Evolutionary conservation across 2,888 invertebrate species (phyloP).

Genomic region (Brachyopa scutellaris): DNA sequence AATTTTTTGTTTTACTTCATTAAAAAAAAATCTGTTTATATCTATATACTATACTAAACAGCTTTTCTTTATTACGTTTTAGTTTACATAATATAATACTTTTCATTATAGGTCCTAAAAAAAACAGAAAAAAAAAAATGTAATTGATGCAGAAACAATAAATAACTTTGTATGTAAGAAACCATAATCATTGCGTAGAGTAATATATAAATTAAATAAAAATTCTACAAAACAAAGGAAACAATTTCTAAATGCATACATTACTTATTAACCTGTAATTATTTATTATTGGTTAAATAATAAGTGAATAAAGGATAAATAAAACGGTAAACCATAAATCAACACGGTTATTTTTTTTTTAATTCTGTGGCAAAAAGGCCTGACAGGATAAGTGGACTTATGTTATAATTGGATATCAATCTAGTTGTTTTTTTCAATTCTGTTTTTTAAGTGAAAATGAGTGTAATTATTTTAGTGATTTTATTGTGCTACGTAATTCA

Average conservation of each 20-base stretch:
- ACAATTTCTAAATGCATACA: slow-evolving; percentile 66
- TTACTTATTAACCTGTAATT: slow-evolving; percentile 65
- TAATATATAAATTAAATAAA: slow-evolving; percentile 68
- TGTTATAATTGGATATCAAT: too few species aligned
- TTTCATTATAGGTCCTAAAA: slow-evolving; percentile 58
- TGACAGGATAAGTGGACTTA: too few species aligned
- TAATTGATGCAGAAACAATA: slow-evolving; percentile 70
- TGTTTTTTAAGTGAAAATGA: too few species aligned
- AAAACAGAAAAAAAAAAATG: slow-evolving; percentile 34
- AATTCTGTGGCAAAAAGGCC: too few species aligned
- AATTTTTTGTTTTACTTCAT: slow-evolving; percentile 39
- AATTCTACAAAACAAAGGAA: slow-evolving; percentile 54
- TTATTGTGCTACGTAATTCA: too few species aligned
- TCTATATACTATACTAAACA: slow-evolving; percentile 46
- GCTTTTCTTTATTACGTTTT: slow-evolving; percentile 49
- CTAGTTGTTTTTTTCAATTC: too few species aligned
- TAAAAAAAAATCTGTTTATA: background rate
- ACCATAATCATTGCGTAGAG: slow-evolving; percentile 68
- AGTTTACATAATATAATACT: slow-evolving; percentile 49
- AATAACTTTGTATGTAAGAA: slow-evolving; percentile 72
- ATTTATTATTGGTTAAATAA: slow-evolving; percentile 63
- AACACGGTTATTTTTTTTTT: background rate
- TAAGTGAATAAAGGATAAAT: slow-evolving; percentile 59
- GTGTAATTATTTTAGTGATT: too few species aligned
- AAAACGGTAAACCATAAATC: slow-evolving; percentile 37